Conservation (phyloP, 2,113 vertebrate species). For the Trinectes maculatus region DNA sequence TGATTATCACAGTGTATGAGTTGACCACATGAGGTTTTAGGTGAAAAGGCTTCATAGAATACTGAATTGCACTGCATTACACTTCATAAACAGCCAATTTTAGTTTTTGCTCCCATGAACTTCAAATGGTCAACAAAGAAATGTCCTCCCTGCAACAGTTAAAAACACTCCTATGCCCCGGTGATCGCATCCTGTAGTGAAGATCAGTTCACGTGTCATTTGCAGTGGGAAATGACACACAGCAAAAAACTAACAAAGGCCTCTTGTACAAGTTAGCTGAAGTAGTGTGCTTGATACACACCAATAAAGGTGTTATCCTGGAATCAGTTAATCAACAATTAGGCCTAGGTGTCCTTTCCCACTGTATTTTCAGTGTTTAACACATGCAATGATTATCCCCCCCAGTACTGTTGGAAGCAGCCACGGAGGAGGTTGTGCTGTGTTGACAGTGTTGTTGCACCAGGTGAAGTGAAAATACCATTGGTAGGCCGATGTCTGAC, state of each 20-base stretch:
- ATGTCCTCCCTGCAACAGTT: conserved; percentile 30
- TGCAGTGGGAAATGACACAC: conserved; percentile 64
- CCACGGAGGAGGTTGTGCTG: conserved; percentile 40
- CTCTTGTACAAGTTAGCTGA: too few relatives aligned
- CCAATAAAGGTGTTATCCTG: neutral
- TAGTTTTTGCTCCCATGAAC: conserved; percentile 46
- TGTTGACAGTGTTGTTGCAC: conserved; percentile 50
- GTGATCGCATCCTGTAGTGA: conserved; percentile 28
- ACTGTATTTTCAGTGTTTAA: conserved; percentile 42
- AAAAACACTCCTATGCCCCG: conserved; percentile 16
- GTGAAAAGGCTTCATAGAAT: neutral
- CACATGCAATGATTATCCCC: conserved; percentile 17
- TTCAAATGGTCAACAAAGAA: conserved; percentile 66
- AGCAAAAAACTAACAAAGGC: neutral
- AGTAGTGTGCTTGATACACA: neutral
- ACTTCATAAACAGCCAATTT: neutral
- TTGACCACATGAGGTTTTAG: conserved; percentile 61
- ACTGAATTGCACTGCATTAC: neutral
- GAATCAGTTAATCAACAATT: neutral
- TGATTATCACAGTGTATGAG: conserved; percentile 28
- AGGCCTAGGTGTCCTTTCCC: conserved; percentile 56
- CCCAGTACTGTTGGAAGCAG: conserved; percentile 36
- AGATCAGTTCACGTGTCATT: conserved; percentile 33
- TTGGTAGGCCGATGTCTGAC: conserved; percentile 52
- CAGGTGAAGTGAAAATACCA: conserved; percentile 53